These are phyloP conservation scores for Tenrec ecaudatus DNA, from an alignment of 2,113 vertebrate genomes.

Conservation along the genomic window DNA sequence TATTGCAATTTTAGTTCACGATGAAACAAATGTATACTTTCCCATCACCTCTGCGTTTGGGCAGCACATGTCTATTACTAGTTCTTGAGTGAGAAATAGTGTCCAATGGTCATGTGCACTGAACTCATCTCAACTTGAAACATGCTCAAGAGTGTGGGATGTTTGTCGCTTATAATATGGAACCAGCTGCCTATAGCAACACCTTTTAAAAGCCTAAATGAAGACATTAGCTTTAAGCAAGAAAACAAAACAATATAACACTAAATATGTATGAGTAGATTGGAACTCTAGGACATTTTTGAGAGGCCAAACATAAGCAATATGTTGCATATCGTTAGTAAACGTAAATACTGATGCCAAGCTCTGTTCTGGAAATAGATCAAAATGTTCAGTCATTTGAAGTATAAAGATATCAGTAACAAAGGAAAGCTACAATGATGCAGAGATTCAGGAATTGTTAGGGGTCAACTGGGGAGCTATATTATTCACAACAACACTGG, in stretches of 20 bases:
- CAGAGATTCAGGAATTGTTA: not conserved
- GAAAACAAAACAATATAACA: not conserved
- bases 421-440: not conserved
- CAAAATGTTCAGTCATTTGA: not conserved
- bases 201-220: not conserved
- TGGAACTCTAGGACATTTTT: not conserved
- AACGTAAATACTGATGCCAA: not conserved
- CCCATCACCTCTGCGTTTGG: not conserved
- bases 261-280: not conserved
- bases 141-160: not conserved
- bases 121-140: not conserved
- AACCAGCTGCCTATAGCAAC: not conserved
- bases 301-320: not conserved
- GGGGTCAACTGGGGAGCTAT: not conserved
- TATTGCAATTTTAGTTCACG: not conserved
- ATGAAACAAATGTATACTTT: slow-evolving; percentile 36
- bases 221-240: not conserved
- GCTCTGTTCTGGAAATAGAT: not conserved
- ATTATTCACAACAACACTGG: not conserved
- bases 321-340: not conserved
- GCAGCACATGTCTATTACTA: not conserved
- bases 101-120: not conserved
- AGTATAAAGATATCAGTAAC: not conserved
- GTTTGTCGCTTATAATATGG: not conserved
- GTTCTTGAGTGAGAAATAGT: not conserved